Conservation (phyloP, 2,113 vertebrate genomes). For the Lycocorax pyrrhopterus region DNA sequence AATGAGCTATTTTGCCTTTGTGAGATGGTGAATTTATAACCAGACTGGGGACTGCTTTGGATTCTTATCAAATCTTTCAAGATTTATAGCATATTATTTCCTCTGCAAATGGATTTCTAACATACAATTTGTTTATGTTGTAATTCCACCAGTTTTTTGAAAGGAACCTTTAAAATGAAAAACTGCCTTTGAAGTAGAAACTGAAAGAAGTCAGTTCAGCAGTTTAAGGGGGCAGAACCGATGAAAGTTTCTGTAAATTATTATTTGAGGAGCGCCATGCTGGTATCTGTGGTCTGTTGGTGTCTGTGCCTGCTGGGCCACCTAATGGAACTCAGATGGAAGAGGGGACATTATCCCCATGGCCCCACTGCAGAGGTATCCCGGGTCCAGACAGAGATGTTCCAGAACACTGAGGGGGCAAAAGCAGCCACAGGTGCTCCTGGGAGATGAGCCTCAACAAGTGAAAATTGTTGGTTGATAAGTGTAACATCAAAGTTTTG, state of each 20-base stretch:
- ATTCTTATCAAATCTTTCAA: conserved; percentile 39
- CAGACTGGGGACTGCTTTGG: not conserved
- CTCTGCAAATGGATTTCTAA: conserved; percentile 43
- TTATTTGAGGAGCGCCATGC: not conserved
- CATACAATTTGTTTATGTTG: conserved; percentile 28
- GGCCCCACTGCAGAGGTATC: not conserved
- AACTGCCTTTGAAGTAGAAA: conserved; percentile 36
- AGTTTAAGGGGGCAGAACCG: not conserved
- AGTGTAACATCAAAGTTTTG: not conserved
- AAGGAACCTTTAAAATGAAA: conserved; percentile 24
- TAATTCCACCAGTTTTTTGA: conserved; percentile 11
- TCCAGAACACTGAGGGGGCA: not conserved
- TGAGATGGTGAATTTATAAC: conserved; percentile 39
- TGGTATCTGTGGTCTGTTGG: not conserved
- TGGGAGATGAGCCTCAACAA: not conserved
- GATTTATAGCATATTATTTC: conserved; percentile 47
- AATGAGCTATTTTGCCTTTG: conserved; percentile 25
- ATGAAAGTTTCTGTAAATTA: not conserved
- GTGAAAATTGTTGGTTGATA: not conserved
- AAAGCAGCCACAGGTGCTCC: not conserved
- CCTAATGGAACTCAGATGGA: not conserved
- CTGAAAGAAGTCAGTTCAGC: conserved; percentile 1
- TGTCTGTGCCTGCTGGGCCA: not conserved
- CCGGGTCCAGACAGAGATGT: not conserved
- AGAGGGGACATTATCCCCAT: not conserved